Base-by-base conservation (phyloP, 2,797 vertebrate species). In the Anguilla pacifica region DNA sequence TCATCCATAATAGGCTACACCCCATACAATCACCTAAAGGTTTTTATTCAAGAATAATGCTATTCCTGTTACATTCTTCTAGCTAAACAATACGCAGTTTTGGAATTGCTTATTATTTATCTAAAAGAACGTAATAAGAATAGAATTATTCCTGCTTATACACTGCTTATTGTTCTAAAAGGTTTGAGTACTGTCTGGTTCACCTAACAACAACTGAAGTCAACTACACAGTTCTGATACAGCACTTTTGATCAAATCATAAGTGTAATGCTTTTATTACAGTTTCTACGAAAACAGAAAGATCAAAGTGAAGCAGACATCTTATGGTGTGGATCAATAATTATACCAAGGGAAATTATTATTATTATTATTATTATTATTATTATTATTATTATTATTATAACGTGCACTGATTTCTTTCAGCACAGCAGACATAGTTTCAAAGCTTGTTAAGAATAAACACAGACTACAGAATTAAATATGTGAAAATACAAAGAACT, bases 331-430 rank as follows among this genome's bases (percentile, higher is more conserved):
- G 25, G 1, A 74, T 74, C 28, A 15, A 31, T 3, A 74, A 35
- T 31, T 74, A 31, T 35, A 3, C 28, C 9, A 74, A 74, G 35
- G 28, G 17, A 10, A 74, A 31, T 74, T 31, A 35, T 13, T 31
- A 72, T 31, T 72, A 31, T 31, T 72, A 72, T 31, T 72, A 31
- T 72, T 31, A 72, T 72, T 72, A 35, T 72, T 72, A 72, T 72
- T 72, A 35, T 72, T 72, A 35, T 72, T 72, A 72, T 74, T 74
- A 31, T 74, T 74, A 74, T 74, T 74, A 74, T 74, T 74, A 70
- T 70, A 28, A 31, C 11, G 5, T 22, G 17, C 35, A 72, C 2
- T 72, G 25, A 31, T 72, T 9, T 15, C 9, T 39, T 43, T 79
- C 11, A 79, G 35, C 15, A 39, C 7, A 7, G 43, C 39, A 79